Evolutionary conservation across 2,797 vertebrate genomes (phyloP).

Genomic region (Brotula barbata): DNA sequence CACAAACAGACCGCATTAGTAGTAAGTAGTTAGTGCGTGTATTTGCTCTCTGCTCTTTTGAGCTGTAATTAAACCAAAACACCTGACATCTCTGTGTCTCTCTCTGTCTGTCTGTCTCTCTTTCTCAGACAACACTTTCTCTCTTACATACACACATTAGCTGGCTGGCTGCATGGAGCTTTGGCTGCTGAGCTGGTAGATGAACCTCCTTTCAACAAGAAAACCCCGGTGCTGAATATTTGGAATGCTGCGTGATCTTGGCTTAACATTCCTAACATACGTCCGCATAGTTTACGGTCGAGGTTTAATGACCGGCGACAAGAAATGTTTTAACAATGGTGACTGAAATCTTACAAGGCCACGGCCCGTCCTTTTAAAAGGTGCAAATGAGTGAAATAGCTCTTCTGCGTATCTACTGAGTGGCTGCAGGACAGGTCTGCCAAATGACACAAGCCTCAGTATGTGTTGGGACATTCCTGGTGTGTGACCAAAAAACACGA

Average conservation of each 20-base stretch:
- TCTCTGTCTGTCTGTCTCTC: not conserved
- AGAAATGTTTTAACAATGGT: not conserved
- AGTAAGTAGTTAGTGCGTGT: too few species aligned
- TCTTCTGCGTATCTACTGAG: too few species aligned
- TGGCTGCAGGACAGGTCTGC: too few species aligned
- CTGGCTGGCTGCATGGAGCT: conserved; percentile 26
- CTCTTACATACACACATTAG: conserved; percentile 21
- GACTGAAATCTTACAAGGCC: not conserved
- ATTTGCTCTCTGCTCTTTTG: too few species aligned
- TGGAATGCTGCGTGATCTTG: conserved; percentile 22
- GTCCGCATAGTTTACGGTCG: conserved; percentile 2
- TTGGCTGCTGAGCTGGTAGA: conserved; percentile 35
- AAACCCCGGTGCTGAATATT: too few species aligned
- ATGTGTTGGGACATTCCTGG: too few species aligned
- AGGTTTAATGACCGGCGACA: not conserved
- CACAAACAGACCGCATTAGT: too few species aligned
- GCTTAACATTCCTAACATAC: conserved; percentile 48
- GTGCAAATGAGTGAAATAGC: too few species aligned
- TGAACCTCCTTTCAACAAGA: conserved; percentile 27
- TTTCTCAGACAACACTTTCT: conserved; percentile 8
- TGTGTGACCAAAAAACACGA: too few species aligned
- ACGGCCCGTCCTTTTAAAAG: too few species aligned
- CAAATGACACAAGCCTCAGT: too few species aligned
- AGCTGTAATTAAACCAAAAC: not conserved
- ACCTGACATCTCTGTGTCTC: not conserved